These are phyloP conservation scores for Plagodis dolabraria DNA, from an alignment of 2,888 invertebrate species.

Conservation along the genomic window DNA sequence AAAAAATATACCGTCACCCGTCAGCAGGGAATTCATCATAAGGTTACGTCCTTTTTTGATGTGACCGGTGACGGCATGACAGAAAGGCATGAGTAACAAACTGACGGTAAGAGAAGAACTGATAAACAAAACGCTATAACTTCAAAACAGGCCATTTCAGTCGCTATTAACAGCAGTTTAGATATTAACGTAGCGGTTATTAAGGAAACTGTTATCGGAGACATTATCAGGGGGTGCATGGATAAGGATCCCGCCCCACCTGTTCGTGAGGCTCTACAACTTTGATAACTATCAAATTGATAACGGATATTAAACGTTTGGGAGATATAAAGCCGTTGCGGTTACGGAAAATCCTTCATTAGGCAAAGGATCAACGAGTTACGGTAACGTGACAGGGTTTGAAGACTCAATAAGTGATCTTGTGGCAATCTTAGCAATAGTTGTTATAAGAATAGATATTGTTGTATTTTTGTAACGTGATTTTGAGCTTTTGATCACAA, in stretches of 20 bases:
- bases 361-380: slow-evolving; percentile 24
- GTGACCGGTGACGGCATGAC: neutral
- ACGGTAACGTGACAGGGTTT: slow-evolving; percentile 31
- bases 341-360: slow-evolving; percentile 24
- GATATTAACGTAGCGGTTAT: slow-evolving; percentile 48
- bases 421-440: neutral
- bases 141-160: slow-evolving; percentile 41
- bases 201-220: slow-evolving; percentile 51
- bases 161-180: slow-evolving; percentile 45
- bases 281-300: slow-evolving; percentile 43
- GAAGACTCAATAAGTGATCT: slow-evolving; percentile 7
- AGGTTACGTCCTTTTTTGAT: too few species aligned
- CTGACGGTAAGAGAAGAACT: slow-evolving; percentile 24
- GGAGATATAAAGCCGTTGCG: slow-evolving; percentile 19
- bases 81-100: slow-evolving; percentile 29
- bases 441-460: neutral
- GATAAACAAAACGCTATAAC: slow-evolving; percentile 39
- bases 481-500: too few species aligned
- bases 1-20: too few species aligned
- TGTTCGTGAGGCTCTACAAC: slow-evolving; percentile 38
- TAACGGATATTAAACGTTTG: slow-evolving; percentile 35
- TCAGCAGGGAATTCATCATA: too few species aligned
- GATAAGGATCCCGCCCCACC: slow-evolving; percentile 41
- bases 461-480: too few species aligned
- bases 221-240: slow-evolving; percentile 45